Evolutionary conservation across 2,888 invertebrate genomes (phyloP), one percentile per base, ranked within the genome.

Genomic region (Artemia sp.): DNA sequence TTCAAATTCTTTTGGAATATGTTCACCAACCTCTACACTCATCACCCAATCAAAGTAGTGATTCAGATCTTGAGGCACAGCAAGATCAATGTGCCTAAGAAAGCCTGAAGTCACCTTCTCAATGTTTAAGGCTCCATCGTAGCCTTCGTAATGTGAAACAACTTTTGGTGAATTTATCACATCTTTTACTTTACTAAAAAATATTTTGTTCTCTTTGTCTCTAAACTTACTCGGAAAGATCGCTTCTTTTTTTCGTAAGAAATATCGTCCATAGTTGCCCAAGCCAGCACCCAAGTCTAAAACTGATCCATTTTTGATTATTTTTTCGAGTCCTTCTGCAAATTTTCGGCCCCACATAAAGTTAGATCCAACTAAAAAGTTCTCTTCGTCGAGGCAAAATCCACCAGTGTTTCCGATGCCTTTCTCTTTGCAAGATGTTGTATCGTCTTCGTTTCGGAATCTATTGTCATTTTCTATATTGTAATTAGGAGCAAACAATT

Each of bases 141-240:
- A 58, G 11, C 64, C 64, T 24, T 58, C 64, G 64, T 58, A 58
- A 58, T 58, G 64, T n/a, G 64, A 58, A 58, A 58, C 14, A 1
- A 58, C 11, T 58, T 58, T 8, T 19, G 64, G 64, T 19, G 11
- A 8, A 19, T 58, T 24, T 8, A 19, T 58, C 10, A 58, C 24
- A 9, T 24, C 10, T n/a, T 8, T 8, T 38, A 38, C 38, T 58
- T 24, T 58, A 24, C 24, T 58, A 24, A 58, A 58, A 24, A 19
- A 58, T 8, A 58, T 11, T 2, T 58, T 11, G 9, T 58, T 11
- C 10, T 58, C 64, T 24, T 58, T 10, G 9, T 58, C 64, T n/a
- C 14, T 19, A 24, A 8, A 19, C 10, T 58, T 58, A 58, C n/a
- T n/a, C 8, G n/a, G n/a, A 10, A 58, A 58, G 10, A 58, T 19